phyloP scores from a whole-genome alignment of 2,797 vertebrate genomes.

The Lepus townsendii region DNA sequence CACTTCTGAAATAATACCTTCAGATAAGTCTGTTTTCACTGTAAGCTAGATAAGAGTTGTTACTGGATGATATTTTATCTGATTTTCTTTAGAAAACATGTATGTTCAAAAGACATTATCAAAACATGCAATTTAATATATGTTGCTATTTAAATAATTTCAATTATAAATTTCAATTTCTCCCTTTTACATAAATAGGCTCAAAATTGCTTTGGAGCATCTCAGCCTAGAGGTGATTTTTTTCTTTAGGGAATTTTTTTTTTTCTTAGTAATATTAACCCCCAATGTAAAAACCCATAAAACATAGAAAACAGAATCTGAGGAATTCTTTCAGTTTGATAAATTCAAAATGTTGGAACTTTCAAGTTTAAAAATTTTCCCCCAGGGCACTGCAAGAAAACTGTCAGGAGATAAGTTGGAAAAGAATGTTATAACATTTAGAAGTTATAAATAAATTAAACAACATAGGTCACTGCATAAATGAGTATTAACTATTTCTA shows the following conservation, averaged over 20 bases:
- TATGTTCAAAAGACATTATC: constrained; percentile 67
- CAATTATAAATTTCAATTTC: constrained; percentile 73
- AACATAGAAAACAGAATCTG: constrained; percentile 72
- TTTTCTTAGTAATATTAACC: constrained; percentile 72
- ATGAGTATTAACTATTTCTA: constrained; percentile 83
- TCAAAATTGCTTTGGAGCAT: constrained; percentile 73
- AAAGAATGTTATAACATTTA: constrained; percentile 84
- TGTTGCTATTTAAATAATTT: constrained; percentile 77
- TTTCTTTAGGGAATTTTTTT: constrained; percentile 60
- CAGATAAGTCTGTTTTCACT: constrained; percentile 11
- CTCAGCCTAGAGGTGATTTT: constrained; percentile 75
- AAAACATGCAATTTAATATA: constrained; percentile 69
- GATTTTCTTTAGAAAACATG: constrained; percentile 69
- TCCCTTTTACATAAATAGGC: constrained; percentile 74
- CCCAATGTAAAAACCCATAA: constrained; percentile 74
- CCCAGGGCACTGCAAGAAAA: constrained; percentile 80
- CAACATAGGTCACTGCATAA: constrained; percentile 83
- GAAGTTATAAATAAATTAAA: constrained; percentile 86
- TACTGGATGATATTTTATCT: constrained; percentile 39
- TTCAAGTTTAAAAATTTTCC: constrained; percentile 82
- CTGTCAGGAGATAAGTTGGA: constrained; percentile 83
- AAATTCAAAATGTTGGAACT: constrained; percentile 78
- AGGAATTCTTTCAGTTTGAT: constrained; percentile 82
- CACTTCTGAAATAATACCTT: constrained; percentile 44
- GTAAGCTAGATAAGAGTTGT: constrained; percentile 53